Conservation (phyloP, 2,797 vertebrate species). For the Phylloscopus collybita region DNA sequence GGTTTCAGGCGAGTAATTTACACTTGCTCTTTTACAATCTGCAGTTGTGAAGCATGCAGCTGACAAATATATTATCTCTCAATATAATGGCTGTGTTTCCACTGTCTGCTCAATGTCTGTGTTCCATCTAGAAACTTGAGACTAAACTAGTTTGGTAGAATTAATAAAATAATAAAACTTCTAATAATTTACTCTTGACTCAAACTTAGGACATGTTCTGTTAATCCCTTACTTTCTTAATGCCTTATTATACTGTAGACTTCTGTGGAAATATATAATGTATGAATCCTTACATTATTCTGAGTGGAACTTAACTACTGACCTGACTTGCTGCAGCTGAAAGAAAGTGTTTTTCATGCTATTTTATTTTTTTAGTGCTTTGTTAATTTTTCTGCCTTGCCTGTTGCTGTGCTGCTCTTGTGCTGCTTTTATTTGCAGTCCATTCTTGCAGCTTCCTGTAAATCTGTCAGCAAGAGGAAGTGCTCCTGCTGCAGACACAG, state of each 20-base stretch:
- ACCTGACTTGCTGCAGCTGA: background rate
- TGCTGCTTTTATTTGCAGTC: slow-evolving; percentile 4
- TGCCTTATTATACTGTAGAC: background rate
- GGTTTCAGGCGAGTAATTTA: background rate
- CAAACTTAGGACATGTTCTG: fast-evolving
- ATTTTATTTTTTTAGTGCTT: background rate
- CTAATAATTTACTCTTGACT: background rate
- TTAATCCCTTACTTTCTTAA: background rate
- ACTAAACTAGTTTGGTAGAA: background rate
- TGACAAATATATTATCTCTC: background rate
- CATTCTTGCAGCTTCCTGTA: slow-evolving; percentile 55
- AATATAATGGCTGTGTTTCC: background rate
- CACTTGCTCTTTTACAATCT: background rate
- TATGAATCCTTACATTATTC: background rate
- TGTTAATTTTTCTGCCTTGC: background rate
- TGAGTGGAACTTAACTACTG: background rate
- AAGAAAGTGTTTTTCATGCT: background rate
- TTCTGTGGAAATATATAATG: background rate
- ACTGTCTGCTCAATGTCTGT: background rate
- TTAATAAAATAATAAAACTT: background rate
- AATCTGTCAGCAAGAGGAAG: slow-evolving; percentile 50
- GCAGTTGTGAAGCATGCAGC: background rate
- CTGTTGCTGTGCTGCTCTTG: background rate
- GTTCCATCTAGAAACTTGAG: background rate
- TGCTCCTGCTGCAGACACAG: background rate